A percentile compares a stretch with the other conserved stretches of the same genome.
Evolutionary conservation across 2,888 invertebrate genomes (phyloP).

Genomic region (Drosophila incognita): DNA sequence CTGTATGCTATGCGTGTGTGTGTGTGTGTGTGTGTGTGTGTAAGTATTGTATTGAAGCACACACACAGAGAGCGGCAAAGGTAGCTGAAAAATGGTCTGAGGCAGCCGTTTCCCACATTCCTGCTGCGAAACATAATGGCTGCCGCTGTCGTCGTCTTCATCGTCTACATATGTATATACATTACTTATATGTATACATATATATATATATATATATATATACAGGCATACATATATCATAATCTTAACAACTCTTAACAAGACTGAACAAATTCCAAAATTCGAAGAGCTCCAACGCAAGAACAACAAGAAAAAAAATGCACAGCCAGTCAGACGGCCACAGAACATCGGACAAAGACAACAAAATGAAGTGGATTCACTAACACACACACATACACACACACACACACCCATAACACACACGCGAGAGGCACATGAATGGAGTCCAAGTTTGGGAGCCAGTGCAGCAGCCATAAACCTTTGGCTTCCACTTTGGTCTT

Average conservation of each 20-base stretch:
- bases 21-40: slow-evolving; percentile 25
- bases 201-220: slow-evolving; percentile 16
- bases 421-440: slow-evolving; percentile 37
- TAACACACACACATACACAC: slow-evolving; percentile 44
- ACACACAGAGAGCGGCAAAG: slow-evolving; percentile 40
- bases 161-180: slow-evolving; percentile 33
- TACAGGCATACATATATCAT: slow-evolving; percentile 80
- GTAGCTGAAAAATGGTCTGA: slow-evolving; percentile 71
- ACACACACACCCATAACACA: background rate
- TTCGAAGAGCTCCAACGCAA: slow-evolving; percentile 59
- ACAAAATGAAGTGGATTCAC: slow-evolving; percentile 75
- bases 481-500: slow-evolving; percentile 34
- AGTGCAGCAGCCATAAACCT: slow-evolving; percentile 57
- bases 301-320: slow-evolving; percentile 30
- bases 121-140: slow-evolving; percentile 83
- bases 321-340: slow-evolving; percentile 74
- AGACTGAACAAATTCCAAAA: slow-evolving; percentile 83
- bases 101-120: slow-evolving; percentile 82
- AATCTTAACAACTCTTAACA: slow-evolving; percentile 84
- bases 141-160: slow-evolving; percentile 70
- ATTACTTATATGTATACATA: background rate
- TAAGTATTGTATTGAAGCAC: slow-evolving; percentile 43
- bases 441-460: slow-evolving; percentile 43
- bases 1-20: slow-evolving; percentile 30
- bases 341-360: slow-evolving; percentile 57